A percentile compares a stretch with the other conserved stretches of the same genome.
Evolutionary conservation across 2,888 invertebrate genomes (phyloP).

Genomic region (Nebria salina): DNA sequence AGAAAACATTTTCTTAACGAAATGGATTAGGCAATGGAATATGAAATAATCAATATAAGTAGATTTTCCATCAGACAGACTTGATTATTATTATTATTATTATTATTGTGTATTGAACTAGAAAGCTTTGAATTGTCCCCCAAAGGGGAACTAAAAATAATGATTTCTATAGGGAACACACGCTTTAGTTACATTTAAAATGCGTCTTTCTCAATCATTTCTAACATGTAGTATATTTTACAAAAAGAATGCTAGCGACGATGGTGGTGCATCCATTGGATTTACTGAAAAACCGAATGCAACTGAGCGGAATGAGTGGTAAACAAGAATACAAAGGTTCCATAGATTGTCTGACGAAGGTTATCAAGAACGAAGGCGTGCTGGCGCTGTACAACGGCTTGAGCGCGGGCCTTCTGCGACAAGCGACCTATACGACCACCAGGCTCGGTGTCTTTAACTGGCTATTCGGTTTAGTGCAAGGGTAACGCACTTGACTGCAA

Average conservation of each 20-base stretch:
- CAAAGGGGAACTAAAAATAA: neutral
- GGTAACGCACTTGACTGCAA: neutral
- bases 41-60: slow-evolving; percentile 1
- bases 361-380: slow-evolving; percentile 87
- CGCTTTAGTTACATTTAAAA: too few species aligned
- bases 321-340: slow-evolving; percentile 80
- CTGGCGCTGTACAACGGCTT: slow-evolving; percentile 89
- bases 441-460: slow-evolving; percentile 93
- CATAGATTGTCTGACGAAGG: slow-evolving; percentile 79
- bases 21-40: neutral
- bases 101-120: neutral
- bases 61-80: neutral
- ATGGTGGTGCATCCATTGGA: slow-evolving; percentile 96
- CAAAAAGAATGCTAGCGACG: slow-evolving; percentile 90
- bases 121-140: neutral
- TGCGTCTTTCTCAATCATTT: neutral
- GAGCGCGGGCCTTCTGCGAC: slow-evolving; percentile 90
- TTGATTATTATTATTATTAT: neutral
- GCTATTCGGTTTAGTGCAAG: slow-evolving; percentile 75
- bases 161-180: neutral
- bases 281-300: slow-evolving; percentile 98
- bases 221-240: slow-evolving; percentile 46
- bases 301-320: slow-evolving; percentile 82
- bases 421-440: slow-evolving; percentile 98
- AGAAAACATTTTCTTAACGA: neutral